A percentile compares a stretch with the other conserved stretches of the same genome.
These are phyloP conservation scores for Tonatia bakeri DNA, from an alignment of 2,113 vertebrate species.

Conservation along the genomic window DNA sequence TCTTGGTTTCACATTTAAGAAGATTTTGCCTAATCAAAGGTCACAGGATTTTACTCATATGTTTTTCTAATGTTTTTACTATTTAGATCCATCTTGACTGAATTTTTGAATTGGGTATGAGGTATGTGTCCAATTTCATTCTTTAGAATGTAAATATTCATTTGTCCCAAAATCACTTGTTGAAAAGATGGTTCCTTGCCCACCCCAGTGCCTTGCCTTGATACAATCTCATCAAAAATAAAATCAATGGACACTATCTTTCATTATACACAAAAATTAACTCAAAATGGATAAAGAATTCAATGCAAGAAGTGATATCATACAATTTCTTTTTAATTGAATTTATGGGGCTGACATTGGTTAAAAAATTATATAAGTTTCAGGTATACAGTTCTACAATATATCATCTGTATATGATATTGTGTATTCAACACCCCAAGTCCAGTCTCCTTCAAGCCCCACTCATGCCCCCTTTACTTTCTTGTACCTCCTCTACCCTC, in stretches of 20 bases:
- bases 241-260: neutral
- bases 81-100: neutral
- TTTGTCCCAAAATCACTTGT: neutral
- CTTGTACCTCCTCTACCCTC: neutral
- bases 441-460: too few species aligned
- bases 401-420: too few species aligned
- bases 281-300: neutral
- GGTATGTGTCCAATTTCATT: neutral
- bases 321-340: neutral
- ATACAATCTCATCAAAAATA: neutral
- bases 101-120: neutral
- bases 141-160: neutral
- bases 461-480: neutral
- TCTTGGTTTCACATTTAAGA: neutral
- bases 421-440: too few species aligned
- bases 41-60: neutral
- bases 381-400: too few species aligned
- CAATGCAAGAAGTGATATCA: neutral
- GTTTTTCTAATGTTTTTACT: neutral
- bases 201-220: neutral
- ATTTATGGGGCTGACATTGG: neutral
- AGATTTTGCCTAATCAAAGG: neutral
- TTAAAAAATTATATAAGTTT: too few species aligned
- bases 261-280: too few species aligned
- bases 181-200: neutral